Conservation (phyloP, 2,797 vertebrate species). For the Hyperoplus immaculatus region DNA sequence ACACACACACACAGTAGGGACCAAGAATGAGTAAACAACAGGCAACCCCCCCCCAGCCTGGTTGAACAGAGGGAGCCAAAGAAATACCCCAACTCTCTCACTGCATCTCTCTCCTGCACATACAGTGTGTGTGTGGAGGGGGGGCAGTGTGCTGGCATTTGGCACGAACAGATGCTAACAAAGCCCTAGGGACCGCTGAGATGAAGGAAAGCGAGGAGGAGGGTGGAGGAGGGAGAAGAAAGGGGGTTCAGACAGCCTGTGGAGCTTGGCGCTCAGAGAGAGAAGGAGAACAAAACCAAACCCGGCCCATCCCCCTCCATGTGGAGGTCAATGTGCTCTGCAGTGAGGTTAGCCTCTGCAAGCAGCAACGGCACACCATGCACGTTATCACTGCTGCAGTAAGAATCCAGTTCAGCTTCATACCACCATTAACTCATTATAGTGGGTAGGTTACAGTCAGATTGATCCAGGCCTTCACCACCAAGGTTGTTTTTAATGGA, state of each 20-base stretch:
- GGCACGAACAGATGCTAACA: slow-evolving; percentile 74
- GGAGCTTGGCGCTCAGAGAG: slow-evolving; percentile 51
- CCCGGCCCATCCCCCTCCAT: slow-evolving; percentile 28
- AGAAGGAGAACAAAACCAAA: slow-evolving; percentile 59
- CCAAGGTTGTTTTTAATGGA: background rate
- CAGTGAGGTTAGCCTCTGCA: slow-evolving; percentile 55
- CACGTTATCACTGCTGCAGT: background rate
- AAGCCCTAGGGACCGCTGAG: slow-evolving; percentile 64
- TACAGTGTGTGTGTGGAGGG: background rate
- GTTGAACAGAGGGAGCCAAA: slow-evolving; percentile 58
- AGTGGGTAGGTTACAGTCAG: too few species aligned
- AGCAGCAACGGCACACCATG: slow-evolving; percentile 27
- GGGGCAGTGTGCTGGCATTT: slow-evolving; percentile 73
- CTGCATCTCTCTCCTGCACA: slow-evolving; percentile 32
- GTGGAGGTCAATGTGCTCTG: slow-evolving; percentile 57
- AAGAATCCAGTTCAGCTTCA: too few species aligned
- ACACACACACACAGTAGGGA: slow-evolving; percentile 32
- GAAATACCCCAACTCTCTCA: slow-evolving; percentile 56
- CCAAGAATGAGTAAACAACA: slow-evolving; percentile 48
- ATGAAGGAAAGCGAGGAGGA: slow-evolving; percentile 57
- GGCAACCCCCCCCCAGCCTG: slow-evolving; percentile 37
- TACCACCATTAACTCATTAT: too few species aligned
- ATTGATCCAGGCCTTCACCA: too few species aligned
- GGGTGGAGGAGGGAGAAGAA: slow-evolving; percentile 17
- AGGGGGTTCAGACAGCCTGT: slow-evolving; percentile 66